Evolutionary conservation across 2,797 vertebrate genomes (phyloP).

Genomic region (Ptychobarbus kaznakovi): DNA sequence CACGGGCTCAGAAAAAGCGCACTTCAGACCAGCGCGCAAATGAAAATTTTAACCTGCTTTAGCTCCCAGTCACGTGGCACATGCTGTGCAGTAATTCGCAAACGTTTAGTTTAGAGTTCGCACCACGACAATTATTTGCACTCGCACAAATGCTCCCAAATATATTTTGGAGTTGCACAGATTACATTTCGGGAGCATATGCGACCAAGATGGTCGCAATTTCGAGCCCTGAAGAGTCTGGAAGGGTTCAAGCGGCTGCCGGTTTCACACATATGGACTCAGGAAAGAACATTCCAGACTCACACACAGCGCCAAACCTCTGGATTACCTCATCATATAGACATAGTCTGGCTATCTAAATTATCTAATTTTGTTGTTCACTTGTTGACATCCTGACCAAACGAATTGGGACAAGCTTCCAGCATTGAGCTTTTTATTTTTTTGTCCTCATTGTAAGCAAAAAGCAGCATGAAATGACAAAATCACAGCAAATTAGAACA

Average conservation of each 20-base stretch:
- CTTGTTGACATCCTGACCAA: conserved; percentile 29
- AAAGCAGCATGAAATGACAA: conserved; percentile 5
- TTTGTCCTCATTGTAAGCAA: not conserved
- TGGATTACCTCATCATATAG: conserved; percentile 9
- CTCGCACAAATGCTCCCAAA: no score
- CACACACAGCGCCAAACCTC: conserved; percentile 1
- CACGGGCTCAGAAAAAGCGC: no score
- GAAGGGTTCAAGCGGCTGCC: conserved; percentile 29
- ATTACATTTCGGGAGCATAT: no score
- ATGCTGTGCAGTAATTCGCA: no score
- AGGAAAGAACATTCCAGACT: not conserved
- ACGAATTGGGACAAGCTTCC: not conserved
- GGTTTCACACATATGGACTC: conserved; percentile 25
- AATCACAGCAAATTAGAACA: not conserved
- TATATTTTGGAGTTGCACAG: no score
- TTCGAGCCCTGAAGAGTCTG: conserved; percentile 38
- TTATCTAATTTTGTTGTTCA: not conserved
- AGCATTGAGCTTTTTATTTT: not conserved
- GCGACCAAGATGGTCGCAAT: no score
- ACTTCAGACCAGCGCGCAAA: no score
- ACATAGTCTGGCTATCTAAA: conserved; percentile 18
- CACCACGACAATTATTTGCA: no score
- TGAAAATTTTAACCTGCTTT: no score
- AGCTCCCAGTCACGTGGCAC: no score
- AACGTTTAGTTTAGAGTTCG: no score